Base-by-base conservation (phyloP, 2,888 invertebrate genomes). In the Meliscaeva auricollis region DNA sequence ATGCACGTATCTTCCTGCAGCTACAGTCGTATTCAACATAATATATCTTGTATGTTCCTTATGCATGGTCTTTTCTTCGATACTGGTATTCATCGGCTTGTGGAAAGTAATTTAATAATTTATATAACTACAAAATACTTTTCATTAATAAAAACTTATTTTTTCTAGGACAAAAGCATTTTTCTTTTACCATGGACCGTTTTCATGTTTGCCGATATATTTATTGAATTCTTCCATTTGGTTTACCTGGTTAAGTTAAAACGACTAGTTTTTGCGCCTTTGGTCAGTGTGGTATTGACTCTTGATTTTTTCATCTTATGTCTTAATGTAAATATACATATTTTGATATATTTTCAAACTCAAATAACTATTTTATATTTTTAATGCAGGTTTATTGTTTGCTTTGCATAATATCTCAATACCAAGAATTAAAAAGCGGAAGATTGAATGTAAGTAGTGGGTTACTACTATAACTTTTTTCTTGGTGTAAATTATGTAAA, bases 361-460 rank as follows among this genome's bases (percentile, higher is more conserved):
- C 13, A 3, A 48, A 11, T 22, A 4, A 13, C 3, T 44, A 5
- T 41, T 30, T n/a, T 13, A 26, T 22, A 32, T 26, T 38, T 13
- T 38, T 35, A 80, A 92, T 92, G 56, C 93, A 97, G 97, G 93
- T 96, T 44, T 97, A 97, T 92, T 95, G 96, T 87, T 93, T 97
- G 91, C 93, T 97, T 73, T 97, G 97, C 93, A 97, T 97, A 74
- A 94, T 97, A 90, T 97, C 97, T 3, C 97, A 97, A 91, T 97
- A 96, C 90, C 97, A 97, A 92, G 96, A 96, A 90, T 95, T 58
- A 7, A 80, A 69, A 60, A 69, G 46, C 26, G 68, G 32, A 0
- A 60, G n/a, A 2, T 46, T 52, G 7, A 69, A 75, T 38, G 69
- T 80, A 44, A 80, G 80, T 35, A n/a, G 13, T n/a, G n/a, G n/a